Conservation (phyloP, 1,140 invertebrate genomes). For the Leptinotarsa undecemlineata region DNA sequence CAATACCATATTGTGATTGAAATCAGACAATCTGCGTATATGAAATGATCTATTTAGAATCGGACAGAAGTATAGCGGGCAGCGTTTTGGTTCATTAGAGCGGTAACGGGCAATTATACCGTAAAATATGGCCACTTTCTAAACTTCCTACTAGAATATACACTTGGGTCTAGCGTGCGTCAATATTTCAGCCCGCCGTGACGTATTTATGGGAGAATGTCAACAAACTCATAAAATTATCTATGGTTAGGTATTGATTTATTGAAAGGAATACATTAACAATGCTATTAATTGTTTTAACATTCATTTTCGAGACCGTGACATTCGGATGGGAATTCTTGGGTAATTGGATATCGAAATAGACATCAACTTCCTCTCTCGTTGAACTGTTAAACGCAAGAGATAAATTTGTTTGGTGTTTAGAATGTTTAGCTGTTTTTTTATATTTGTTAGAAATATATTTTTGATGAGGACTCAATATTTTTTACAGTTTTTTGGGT, state of each 20-base stretch:
- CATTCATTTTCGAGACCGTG: slow-evolving; percentile 5
- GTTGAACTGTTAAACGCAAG: too few species aligned
- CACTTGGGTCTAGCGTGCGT: slow-evolving; percentile 9
- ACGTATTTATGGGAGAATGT: slow-evolving; percentile 22
- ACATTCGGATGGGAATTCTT: not conserved
- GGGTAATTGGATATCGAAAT: not conserved
- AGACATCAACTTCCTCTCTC: too few species aligned
- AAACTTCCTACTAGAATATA: slow-evolving; percentile 21
- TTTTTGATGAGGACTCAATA: too few species aligned
- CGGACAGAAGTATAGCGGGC: slow-evolving; percentile 7
- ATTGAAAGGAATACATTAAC: slow-evolving; percentile 7
- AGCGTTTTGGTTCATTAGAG: slow-evolving; percentile 25
- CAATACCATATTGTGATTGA: slow-evolving; percentile 11
- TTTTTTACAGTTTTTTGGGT: too few species aligned
- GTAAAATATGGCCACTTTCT: slow-evolving; percentile 26
- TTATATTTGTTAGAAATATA: too few species aligned
- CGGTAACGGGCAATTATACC: slow-evolving; percentile 20
- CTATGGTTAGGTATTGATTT: slow-evolving; percentile 15
- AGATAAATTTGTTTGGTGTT: too few species aligned
- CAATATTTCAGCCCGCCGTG: not conserved
- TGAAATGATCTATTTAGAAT: not conserved
- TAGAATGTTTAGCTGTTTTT: too few species aligned
- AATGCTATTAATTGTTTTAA: slow-evolving; percentile 12
- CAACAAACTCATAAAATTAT: slow-evolving; percentile 24
- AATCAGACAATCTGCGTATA: slow-evolving; percentile 18